Evolutionary conservation across 2,797 vertebrate species (phyloP).

Genomic region (Psittacula derbiana): DNA sequence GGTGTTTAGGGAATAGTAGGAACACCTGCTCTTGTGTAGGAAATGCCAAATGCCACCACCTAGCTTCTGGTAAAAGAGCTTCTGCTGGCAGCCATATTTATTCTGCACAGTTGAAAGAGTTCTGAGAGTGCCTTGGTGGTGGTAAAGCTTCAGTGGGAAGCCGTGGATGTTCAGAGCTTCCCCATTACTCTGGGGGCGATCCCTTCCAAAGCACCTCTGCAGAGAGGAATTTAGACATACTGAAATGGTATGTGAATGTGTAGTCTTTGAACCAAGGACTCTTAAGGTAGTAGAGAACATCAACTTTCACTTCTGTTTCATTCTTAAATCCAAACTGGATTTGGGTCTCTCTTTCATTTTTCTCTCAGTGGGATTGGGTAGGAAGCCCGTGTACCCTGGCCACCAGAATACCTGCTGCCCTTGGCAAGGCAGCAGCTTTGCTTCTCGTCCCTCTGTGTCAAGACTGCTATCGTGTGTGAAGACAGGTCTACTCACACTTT

Average conservation of each 20-base stretch:
- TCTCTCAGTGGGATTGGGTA: background rate
- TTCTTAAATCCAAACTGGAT: background rate
- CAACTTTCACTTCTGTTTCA: background rate
- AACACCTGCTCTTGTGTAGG: background rate
- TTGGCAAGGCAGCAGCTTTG: background rate
- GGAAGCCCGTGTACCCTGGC: background rate
- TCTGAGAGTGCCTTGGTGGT: background rate
- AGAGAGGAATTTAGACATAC: background rate
- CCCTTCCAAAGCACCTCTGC: background rate
- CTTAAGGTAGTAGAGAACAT: background rate
- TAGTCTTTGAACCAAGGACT: background rate
- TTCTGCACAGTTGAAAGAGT: background rate
- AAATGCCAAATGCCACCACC: background rate
- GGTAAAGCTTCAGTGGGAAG: background rate
- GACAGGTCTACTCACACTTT: background rate
- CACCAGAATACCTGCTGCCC: background rate
- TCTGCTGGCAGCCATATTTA: background rate
- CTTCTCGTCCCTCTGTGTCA: background rate
- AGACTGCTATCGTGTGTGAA: rapidly evolving
- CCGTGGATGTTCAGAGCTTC: background rate
- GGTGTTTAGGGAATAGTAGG: background rate
- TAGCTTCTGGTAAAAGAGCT: background rate
- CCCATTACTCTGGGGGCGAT: background rate
- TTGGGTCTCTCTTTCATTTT: background rate
- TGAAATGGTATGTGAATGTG: background rate